These are phyloP conservation scores for Oryzias javanicus DNA, from an alignment of 2,113 vertebrate genomes.

Conservation along the genomic window DNA sequence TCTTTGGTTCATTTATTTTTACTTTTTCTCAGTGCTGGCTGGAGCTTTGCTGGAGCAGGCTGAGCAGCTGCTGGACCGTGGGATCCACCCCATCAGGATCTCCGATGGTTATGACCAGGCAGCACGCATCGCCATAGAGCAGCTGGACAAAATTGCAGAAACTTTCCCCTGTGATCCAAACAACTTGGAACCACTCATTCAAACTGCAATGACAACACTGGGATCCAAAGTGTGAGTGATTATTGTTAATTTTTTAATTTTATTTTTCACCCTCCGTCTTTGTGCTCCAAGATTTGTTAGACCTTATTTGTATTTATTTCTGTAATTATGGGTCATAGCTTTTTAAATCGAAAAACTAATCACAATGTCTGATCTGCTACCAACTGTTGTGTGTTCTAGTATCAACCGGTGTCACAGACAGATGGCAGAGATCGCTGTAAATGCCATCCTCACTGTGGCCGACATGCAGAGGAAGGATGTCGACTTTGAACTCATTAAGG, in stretches of 20 bases:
- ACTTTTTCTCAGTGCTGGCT: constrained; percentile 82
- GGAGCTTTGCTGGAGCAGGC: constrained; percentile 93
- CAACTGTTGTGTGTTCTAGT: constrained; percentile 63
- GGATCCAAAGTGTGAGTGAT: constrained; percentile 96
- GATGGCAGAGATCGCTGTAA: constrained; percentile 98
- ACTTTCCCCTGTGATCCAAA: constrained; percentile 85
- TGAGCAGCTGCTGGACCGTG: constrained; percentile 90
- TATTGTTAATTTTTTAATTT: not conserved
- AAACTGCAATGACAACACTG: constrained; percentile 95
- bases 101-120: constrained; percentile 96
- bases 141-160: constrained; percentile 92
- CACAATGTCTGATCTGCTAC: not conserved
- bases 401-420: constrained; percentile 97
- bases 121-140: constrained; percentile 84
- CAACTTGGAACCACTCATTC: constrained; percentile 89
- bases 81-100: constrained; percentile 96
- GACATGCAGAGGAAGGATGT: constrained; percentile 98
- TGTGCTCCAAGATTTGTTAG: too few relatives aligned
- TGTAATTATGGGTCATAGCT: too few relatives aligned
- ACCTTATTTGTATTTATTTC: too few relatives aligned
- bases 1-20: too few relatives aligned
- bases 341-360: not conserved
- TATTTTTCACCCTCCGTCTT: too few relatives aligned
- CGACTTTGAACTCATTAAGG: constrained; percentile 98
- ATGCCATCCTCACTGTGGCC: constrained; percentile 91